Conservation (phyloP, 1,140 invertebrate genomes). For the Leptestheria dahalacensis region DNA sequence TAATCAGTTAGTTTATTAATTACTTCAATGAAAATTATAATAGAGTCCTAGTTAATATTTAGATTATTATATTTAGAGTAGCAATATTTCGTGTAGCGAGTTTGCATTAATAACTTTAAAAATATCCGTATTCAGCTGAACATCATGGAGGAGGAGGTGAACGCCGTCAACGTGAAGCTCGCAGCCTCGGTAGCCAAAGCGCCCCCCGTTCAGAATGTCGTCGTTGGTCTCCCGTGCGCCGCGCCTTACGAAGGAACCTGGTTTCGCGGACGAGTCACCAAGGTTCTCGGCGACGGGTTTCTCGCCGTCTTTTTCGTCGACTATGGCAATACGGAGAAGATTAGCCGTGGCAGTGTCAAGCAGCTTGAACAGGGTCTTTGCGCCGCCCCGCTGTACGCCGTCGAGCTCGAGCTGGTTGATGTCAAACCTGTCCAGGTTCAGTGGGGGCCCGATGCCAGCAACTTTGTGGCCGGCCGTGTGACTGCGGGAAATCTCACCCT, state of each 20-base stretch:
- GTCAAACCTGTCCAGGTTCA: not conserved
- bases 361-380: not conserved
- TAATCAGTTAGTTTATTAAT: too few relatives aligned
- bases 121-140: too few relatives aligned
- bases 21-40: too few relatives aligned
- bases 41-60: too few relatives aligned
- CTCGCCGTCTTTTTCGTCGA: not conserved
- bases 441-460: not conserved
- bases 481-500: not conserved
- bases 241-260: not conserved
- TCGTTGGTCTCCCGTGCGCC: not conserved
- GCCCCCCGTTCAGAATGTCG: too few relatives aligned
- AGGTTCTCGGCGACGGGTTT: not conserved
- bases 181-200: too few relatives aligned
- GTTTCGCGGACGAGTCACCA: not conserved
- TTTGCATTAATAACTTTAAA: too few relatives aligned
- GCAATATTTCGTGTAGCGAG: too few relatives aligned
- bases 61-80: too few relatives aligned
- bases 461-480: not conserved
- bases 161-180: too few relatives aligned
- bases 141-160: too few relatives aligned
- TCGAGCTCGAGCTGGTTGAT: not conserved
- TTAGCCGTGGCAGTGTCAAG: not conserved
- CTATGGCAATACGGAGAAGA: not conserved
- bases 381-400: not conserved